Evolutionary conservation across 2,113 vertebrate genomes (phyloP).

Genomic region (Paradoxurus hermaphroditus): DNA sequence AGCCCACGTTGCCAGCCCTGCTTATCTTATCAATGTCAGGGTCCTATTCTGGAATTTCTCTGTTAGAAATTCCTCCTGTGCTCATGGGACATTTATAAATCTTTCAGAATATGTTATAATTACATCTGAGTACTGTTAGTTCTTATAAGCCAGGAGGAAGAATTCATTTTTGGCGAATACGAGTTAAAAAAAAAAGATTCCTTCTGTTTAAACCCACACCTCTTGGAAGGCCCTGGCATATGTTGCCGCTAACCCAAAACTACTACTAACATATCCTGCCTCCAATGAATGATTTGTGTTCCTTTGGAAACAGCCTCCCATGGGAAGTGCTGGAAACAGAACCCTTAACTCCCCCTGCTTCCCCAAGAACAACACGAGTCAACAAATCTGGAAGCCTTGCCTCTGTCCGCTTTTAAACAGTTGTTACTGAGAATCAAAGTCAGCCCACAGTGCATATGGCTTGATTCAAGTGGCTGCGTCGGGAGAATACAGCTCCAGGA

Average conservation of each 20-base stretch:
- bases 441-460: conserved; percentile 58
- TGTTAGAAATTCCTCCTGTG: conserved; percentile 26
- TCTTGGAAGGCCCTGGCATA: conserved; percentile 19
- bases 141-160: conserved; percentile 23
- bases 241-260: background rate
- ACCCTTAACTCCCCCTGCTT: conserved; percentile 34
- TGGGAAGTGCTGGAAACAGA: conserved; percentile 61
- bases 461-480: conserved; percentile 8
- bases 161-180: background rate
- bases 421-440: conserved; percentile 46
- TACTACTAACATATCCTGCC: conserved; percentile 6
- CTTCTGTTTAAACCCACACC: conserved; percentile 35
- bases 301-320: conserved; percentile 38
- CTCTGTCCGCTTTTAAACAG: conserved; percentile 58
- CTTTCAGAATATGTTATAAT: conserved; percentile 3
- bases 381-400: conserved; percentile 64
- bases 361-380: conserved; percentile 54
- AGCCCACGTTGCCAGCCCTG: background rate
- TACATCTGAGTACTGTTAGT: background rate
- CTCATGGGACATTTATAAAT: background rate
- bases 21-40: background rate
- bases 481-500: background rate
- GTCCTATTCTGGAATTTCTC: conserved; percentile 22
- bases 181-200: conserved; percentile 5
- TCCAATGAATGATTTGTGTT: background rate